A percentile compares a stretch with the other conserved stretches of the same genome.
phyloP scores from a whole-genome alignment of 2,113 vertebrate species.

The Xiphophorus couchianus region DNA sequence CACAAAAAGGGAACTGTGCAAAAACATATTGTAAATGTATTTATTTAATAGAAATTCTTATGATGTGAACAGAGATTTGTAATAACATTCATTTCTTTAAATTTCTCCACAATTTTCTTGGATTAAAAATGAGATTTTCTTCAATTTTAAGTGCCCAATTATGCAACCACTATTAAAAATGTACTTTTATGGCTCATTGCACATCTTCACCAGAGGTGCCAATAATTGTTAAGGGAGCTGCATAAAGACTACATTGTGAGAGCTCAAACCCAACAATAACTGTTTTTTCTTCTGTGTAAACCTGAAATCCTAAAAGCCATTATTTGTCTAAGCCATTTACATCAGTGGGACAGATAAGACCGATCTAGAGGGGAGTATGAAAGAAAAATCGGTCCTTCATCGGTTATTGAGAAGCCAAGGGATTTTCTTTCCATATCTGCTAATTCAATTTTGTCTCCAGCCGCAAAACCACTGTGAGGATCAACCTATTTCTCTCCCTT shows the following conservation, averaged over 20 bases:
- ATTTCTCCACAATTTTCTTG: too few species aligned
- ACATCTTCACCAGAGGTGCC: neutral
- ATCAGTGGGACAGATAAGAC: slow-evolving; percentile 36
- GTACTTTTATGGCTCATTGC: neutral
- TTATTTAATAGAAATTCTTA: too few species aligned
- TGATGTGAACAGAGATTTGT: too few species aligned
- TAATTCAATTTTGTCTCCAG: slow-evolving; percentile 22
- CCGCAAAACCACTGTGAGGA: slow-evolving; percentile 39
- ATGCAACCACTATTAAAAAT: neutral
- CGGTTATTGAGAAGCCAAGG: slow-evolving; percentile 1
- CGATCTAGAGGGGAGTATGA: slow-evolving; percentile 39
- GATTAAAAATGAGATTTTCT: too few species aligned
- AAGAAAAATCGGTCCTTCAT: slow-evolving; percentile 31
- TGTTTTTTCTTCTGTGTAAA: neutral
- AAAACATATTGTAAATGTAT: too few species aligned
- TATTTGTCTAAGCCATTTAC: slow-evolving; percentile 49
- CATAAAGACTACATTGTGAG: neutral
- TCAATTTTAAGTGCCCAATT: too few species aligned
- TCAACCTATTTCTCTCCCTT: slow-evolving; percentile 43
- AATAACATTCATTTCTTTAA: too few species aligned
- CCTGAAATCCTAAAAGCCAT: slow-evolving; percentile 13
- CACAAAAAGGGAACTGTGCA: too few species aligned
- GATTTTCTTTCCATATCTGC: slow-evolving; percentile 33
- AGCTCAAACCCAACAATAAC: neutral
- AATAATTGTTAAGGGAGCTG: neutral